Percentiles rank a stretch among this genome's conserved stretches.
These are phyloP conservation scores for Chunga burmeisteri DNA, from an alignment of 2,113 vertebrate genomes.

Conservation along the genomic window DNA sequence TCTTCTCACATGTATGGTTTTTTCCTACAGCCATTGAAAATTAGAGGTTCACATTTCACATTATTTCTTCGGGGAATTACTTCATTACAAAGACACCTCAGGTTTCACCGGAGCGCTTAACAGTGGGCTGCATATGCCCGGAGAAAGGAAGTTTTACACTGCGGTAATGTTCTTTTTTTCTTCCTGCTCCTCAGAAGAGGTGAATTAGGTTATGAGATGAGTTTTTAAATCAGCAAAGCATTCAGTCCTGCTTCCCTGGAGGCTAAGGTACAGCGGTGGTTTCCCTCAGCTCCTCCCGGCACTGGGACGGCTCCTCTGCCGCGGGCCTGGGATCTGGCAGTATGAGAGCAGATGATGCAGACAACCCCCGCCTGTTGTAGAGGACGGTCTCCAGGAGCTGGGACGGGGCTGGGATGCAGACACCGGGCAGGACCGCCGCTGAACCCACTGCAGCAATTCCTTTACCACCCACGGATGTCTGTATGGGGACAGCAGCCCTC, in stretches of 20 bases:
- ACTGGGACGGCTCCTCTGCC: neutral
- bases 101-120: neutral
- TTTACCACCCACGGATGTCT: neutral
- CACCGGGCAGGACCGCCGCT: neutral
- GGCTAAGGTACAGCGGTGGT: fast-evolving
- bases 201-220: neutral
- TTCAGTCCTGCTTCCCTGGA: neutral
- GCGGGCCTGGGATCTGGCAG: neutral
- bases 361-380: neutral
- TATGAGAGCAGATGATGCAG: neutral
- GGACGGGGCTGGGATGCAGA: neutral
- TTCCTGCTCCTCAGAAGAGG: neutral
- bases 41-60: neutral
- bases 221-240: neutral
- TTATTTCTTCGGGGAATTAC: neutral
- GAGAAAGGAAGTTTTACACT: neutral
- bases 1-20: neutral
- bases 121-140: too few species aligned
- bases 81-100: neutral
- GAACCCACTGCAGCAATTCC: neutral
- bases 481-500: neutral
- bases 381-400: fast-evolving
- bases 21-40: neutral
- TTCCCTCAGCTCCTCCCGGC: neutral
- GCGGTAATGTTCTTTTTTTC: fast-evolving